phyloP scores from a whole-genome alignment of 2,888 invertebrate genomes.

The Cataglyphis albicans region DNA sequence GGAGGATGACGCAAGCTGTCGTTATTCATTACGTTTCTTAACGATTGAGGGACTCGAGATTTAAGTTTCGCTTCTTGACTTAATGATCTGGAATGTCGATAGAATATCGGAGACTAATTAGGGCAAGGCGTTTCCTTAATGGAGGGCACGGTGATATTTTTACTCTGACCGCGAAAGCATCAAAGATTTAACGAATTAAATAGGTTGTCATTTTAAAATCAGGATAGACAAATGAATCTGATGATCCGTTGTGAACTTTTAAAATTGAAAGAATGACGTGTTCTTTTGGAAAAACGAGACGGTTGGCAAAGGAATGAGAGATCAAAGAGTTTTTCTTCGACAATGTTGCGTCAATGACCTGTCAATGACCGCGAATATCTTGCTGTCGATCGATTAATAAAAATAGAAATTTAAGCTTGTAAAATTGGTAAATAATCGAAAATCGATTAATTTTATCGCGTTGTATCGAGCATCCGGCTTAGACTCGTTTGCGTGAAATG shows the following conservation, averaged over 20 bases:
- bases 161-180: constrained; percentile 75
- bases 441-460: neutral
- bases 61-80: constrained; percentile 58
- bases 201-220: neutral
- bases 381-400: constrained; percentile 47
- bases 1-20: constrained; percentile 66
- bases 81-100: constrained; percentile 76
- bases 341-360: constrained; percentile 42
- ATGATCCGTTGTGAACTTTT: constrained; percentile 13
- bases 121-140: constrained; percentile 72
- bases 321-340: neutral
- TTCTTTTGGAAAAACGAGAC: neutral
- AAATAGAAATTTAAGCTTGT: constrained; percentile 42
- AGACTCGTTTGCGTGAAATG: constrained; percentile 5
- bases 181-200: constrained; percentile 36
- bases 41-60: constrained; percentile 61
- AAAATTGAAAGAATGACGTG: constrained; percentile 8
- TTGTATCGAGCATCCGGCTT: neutral
- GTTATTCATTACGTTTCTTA: constrained; percentile 71
- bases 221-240: neutral
- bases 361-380: constrained; percentile 34
- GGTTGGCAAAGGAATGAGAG: neutral
- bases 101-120: constrained; percentile 79
- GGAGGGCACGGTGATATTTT: constrained; percentile 69
- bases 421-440: constrained; percentile 38